Conservation (phyloP, 2,797 vertebrate genomes). For the Amazona ochrocephala region DNA sequence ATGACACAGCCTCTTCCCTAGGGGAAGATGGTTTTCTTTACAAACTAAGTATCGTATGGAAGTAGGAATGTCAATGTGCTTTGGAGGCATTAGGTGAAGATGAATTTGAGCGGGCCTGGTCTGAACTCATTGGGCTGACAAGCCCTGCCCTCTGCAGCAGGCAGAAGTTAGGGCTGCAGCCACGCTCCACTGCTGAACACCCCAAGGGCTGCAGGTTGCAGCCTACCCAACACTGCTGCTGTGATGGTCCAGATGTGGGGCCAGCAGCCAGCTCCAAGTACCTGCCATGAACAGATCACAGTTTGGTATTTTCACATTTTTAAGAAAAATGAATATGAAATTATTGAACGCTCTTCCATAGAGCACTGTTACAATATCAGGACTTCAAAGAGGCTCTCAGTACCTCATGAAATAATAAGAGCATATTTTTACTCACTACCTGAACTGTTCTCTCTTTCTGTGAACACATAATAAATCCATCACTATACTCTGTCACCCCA, state of each 20-base stretch:
- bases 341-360: background rate
- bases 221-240: background rate
- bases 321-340: background rate
- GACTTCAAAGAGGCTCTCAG: background rate
- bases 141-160: background rate
- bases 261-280: background rate
- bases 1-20: slow-evolving; percentile 9
- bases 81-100: background rate
- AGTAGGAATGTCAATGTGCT: background rate
- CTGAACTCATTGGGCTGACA: rapidly evolving
- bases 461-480: background rate
- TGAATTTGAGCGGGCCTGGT: background rate
- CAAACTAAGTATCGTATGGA: background rate
- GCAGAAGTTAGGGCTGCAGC: background rate
- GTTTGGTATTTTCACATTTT: background rate
- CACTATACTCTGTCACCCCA: background rate
- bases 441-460: background rate
- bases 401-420: background rate
- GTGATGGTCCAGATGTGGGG: background rate
- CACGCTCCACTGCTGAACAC: rapidly evolving
- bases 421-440: background rate
- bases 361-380: background rate
- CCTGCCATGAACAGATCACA: background rate
- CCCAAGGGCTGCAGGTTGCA: background rate
- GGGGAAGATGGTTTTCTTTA: slow-evolving; percentile 42